Conservation (phyloP, 1,140 invertebrate genomes). For the Lasaia peninsularis region DNA sequence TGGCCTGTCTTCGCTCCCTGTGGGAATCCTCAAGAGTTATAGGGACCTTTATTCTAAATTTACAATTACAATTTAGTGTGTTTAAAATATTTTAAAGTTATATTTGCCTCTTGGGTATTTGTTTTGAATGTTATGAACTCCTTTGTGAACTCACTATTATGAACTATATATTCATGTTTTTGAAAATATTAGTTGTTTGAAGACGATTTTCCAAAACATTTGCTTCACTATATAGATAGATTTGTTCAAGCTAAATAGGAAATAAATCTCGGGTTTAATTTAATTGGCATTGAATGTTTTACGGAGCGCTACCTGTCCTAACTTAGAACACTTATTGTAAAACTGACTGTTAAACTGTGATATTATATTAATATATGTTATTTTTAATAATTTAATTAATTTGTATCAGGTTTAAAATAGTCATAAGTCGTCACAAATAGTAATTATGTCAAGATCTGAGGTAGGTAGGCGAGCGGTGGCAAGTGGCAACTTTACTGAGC, state of each 20-base stretch:
- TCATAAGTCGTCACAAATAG: too few relatives aligned
- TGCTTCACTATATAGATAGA: neutral
- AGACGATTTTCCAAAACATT: neutral
- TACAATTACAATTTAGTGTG: constrained; percentile 72
- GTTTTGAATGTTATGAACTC: constrained; percentile 29
- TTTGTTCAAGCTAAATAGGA: neutral
- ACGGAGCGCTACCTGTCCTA: too few relatives aligned
- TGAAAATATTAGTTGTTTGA: neutral
- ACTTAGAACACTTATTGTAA: too few relatives aligned
- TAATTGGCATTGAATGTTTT: too few relatives aligned
- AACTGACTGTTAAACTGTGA: too few relatives aligned
- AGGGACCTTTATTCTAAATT: constrained; percentile 72
- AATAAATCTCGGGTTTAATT: too few relatives aligned
- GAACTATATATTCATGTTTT: neutral
- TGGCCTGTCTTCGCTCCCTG: constrained; percentile 69
- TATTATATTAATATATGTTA: too few relatives aligned
- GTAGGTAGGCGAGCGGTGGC: too few relatives aligned
- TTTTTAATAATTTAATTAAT: too few relatives aligned
- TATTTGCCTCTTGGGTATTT: constrained; percentile 50
- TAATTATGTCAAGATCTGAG: too few relatives aligned
- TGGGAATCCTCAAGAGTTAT: constrained; percentile 72
- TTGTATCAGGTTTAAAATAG: too few relatives aligned
- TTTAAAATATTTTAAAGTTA: constrained; percentile 60
- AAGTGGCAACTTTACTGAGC: too few relatives aligned
- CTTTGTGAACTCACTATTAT: constrained; percentile 1